These are phyloP conservation scores for Halyomorpha halys DNA, from an alignment of 1,140 invertebrate species.

Conservation along the genomic window DNA sequence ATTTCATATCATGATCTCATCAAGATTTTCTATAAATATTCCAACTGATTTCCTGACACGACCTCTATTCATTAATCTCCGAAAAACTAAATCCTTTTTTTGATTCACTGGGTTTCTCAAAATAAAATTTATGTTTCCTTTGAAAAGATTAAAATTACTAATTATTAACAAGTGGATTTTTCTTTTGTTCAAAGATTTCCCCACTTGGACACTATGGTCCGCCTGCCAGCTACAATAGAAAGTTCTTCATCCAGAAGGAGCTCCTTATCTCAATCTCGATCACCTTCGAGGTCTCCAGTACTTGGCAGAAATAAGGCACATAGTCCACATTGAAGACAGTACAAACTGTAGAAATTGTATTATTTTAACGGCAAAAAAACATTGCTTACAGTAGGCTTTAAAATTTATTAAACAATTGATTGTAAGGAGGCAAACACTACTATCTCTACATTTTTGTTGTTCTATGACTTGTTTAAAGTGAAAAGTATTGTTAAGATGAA, in stretches of 20 bases:
- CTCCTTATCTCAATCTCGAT: constrained; percentile 45
- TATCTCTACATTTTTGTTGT: too few relatives aligned
- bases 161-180: background rate
- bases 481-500: too few relatives aligned
- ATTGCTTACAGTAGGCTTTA: too few relatives aligned
- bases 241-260: constrained; percentile 46
- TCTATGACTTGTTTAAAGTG: too few relatives aligned
- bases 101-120: background rate
- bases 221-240: constrained; percentile 37
- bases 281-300: constrained; percentile 13
- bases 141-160: background rate
- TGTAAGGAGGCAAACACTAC: too few relatives aligned
- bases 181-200: constrained; percentile 49
- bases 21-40: too few relatives aligned
- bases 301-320: background rate
- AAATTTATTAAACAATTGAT: too few relatives aligned
- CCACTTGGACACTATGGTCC: constrained; percentile 66
- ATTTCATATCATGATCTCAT: too few relatives aligned
- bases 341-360: too few relatives aligned
- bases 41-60: too few relatives aligned
- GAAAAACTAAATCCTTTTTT: background rate
- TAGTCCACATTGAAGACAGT: constrained; percentile 6
- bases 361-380: too few relatives aligned
- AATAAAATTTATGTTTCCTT: background rate
- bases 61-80: background rate